phyloP scores from a whole-genome alignment of 2,797 vertebrate species.

The Helarctos malayanus region DNA sequence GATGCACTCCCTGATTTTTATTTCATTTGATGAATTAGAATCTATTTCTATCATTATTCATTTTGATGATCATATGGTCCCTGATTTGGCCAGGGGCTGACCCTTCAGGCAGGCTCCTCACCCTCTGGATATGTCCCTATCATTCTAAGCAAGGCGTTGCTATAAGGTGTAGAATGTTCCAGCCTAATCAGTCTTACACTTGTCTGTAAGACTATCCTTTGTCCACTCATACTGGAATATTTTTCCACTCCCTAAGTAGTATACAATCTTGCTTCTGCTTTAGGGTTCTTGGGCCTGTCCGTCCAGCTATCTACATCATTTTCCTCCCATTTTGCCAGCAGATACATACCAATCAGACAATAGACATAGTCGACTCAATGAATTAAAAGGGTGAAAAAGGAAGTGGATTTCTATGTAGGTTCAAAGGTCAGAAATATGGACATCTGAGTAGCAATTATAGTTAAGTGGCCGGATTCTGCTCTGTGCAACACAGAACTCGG shows the following conservation, averaged over 20 bases:
- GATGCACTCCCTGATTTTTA: neutral
- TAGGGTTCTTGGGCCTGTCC: accelerated
- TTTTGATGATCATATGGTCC: neutral
- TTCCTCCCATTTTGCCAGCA: neutral
- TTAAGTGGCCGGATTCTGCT: neutral
- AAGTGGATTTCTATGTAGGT: neutral
- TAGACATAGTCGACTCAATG: neutral
- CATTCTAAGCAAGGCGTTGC: neutral
- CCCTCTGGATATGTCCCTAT: neutral
- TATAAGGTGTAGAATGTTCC: neutral
- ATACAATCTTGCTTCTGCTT: neutral
- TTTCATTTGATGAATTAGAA: neutral
- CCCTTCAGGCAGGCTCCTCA: neutral
- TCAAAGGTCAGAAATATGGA: neutral
- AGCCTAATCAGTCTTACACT: neutral
- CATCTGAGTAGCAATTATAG: neutral
- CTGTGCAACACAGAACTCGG: accelerated
- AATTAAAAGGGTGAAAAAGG: neutral
- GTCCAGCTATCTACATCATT: neutral
- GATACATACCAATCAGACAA: neutral
- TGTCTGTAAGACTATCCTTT: neutral
- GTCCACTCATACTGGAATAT: neutral
- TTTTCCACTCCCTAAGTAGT: neutral
- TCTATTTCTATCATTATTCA: neutral
- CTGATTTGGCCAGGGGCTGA: neutral